These are phyloP conservation scores for Sebastes nivosus DNA, from an alignment of 2,797 vertebrate species.

Conservation along the genomic window DNA sequence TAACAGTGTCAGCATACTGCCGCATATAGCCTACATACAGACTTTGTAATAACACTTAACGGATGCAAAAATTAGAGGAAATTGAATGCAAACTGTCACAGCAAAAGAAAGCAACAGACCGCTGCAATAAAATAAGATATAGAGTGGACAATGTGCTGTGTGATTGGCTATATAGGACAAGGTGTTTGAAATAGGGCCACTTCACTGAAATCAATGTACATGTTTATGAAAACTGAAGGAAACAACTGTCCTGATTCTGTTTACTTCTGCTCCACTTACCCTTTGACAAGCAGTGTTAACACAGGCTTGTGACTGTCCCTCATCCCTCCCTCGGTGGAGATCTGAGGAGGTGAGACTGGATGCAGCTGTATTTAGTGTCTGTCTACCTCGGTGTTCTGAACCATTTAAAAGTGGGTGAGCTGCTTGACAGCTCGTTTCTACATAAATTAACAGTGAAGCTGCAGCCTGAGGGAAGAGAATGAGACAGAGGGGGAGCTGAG, in stretches of 20 bases:
- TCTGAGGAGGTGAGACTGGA: constrained; percentile 7
- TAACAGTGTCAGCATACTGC: not conserved
- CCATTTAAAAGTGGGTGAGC: constrained; percentile 39
- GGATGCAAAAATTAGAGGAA: not conserved
- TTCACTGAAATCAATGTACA: not conserved
- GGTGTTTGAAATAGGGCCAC: not conserved
- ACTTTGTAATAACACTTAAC: not conserved
- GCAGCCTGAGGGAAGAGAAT: constrained; percentile 41
- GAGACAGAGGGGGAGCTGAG: constrained; percentile 10
- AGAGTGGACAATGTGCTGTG: not conserved
- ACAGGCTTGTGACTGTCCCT: constrained; percentile 2
- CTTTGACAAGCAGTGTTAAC: constrained; percentile 9
- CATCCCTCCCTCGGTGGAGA: constrained; percentile 1
- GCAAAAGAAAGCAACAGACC: not conserved
- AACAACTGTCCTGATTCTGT: constrained; percentile 1
- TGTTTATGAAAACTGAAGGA: constrained; percentile 3
- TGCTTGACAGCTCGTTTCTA: constrained; percentile 57
- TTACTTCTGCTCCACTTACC: constrained; percentile 9
- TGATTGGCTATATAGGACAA: not conserved
- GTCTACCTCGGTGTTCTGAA: constrained; percentile 26
- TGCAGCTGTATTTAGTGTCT: constrained; percentile 27
- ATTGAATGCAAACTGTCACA: not conserved
- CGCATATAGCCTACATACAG: not conserved
- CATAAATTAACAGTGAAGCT: constrained; percentile 44
- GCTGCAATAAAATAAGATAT: not conserved